phyloP scores from a whole-genome alignment of 2,797 vertebrate genomes.

The Leuciscus waleckii region DNA sequence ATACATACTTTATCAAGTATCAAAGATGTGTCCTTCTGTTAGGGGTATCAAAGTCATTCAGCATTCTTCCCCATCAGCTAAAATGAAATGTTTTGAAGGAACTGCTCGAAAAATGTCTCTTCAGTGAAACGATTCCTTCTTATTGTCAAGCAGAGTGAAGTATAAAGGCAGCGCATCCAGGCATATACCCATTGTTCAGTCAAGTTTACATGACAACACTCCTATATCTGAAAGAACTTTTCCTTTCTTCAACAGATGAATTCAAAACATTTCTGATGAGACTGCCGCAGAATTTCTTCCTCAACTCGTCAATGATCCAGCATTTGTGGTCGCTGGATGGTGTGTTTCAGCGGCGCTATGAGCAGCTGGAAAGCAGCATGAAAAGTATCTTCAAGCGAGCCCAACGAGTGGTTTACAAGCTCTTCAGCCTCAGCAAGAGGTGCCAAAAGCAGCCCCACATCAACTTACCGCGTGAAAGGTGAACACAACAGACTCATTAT shows the following conservation, averaged over 20 bases:
- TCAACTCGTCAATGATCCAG: conserved; percentile 90
- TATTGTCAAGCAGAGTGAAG: conserved; percentile 30
- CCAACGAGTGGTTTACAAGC: conserved; percentile 92
- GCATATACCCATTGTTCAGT: conserved; percentile 21
- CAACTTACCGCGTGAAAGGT: conserved; percentile 89
- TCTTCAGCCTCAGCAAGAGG: conserved; percentile 95
- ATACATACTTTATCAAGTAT: conserved; percentile 59
- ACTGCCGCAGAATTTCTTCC: conserved; percentile 91
- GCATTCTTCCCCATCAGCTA: conserved; percentile 59
- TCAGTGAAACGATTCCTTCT: conserved; percentile 18
- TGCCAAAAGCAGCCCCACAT: conserved; percentile 93
- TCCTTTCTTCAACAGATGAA: conserved; percentile 82
- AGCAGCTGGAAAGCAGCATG: conserved; percentile 92
- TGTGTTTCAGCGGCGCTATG: conserved; percentile 90
- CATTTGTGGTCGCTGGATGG: conserved; percentile 93
- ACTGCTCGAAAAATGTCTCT: conserved; percentile 20
- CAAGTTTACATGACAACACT: conserved; percentile 34
- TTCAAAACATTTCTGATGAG: conserved; percentile 93
- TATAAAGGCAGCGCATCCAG: background rate
- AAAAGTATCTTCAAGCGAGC: conserved; percentile 88
- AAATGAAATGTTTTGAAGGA: conserved; percentile 46
- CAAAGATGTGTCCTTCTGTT: conserved; percentile 71
- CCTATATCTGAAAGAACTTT: conserved; percentile 12
- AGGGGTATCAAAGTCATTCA: conserved; percentile 57
- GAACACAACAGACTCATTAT: conserved; percentile 64